Evolutionary conservation across 2,888 invertebrate species (phyloP).

Genomic region (Acrobasis repandana): DNA sequence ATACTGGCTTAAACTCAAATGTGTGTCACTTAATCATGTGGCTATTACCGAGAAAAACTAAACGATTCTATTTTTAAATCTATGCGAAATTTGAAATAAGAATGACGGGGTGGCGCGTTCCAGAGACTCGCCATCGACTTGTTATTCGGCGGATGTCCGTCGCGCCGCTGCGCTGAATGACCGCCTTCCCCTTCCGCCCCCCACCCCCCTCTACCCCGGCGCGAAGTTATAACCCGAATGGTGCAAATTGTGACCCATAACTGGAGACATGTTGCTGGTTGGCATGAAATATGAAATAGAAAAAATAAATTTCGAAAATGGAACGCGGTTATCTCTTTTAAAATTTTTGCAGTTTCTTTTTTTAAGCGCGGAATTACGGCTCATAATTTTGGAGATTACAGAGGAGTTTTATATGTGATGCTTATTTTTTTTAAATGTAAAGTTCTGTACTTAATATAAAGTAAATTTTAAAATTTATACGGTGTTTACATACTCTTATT

Average conservation of each 20-base stretch:
- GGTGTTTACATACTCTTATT: too few species aligned
- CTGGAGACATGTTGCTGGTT: conserved; percentile 66
- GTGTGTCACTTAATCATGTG: conserved; percentile 8
- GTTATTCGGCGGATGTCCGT: conserved; percentile 84
- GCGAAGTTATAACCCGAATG: conserved; percentile 72
- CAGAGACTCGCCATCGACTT: conserved; percentile 77
- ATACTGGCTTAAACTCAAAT: neutral
- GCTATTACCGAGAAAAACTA: conserved; percentile 33
- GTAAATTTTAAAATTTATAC: too few species aligned
- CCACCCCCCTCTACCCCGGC: conserved; percentile 46
- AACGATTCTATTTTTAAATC: conserved; percentile 56
- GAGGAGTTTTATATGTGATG: neutral
- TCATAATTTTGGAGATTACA: neutral
- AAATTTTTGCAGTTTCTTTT: conserved; percentile 7
- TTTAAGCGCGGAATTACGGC: neutral
- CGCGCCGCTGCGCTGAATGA: conserved; percentile 82
- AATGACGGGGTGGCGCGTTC: conserved; percentile 54
- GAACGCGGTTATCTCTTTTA: conserved; percentile 33
- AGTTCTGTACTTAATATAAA: too few species aligned
- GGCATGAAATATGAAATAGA: conserved; percentile 36
- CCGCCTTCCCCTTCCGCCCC: conserved; percentile 78
- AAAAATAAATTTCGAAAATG: conserved; percentile 54
- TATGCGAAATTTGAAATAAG: conserved; percentile 73
- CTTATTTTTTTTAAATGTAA: too few species aligned
- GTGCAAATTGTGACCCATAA: conserved; percentile 81